Evolutionary conservation across 2,797 vertebrate genomes (phyloP), one percentile per base, ranked within the genome.

Genomic region (Neosilurus mollespiculum): DNA sequence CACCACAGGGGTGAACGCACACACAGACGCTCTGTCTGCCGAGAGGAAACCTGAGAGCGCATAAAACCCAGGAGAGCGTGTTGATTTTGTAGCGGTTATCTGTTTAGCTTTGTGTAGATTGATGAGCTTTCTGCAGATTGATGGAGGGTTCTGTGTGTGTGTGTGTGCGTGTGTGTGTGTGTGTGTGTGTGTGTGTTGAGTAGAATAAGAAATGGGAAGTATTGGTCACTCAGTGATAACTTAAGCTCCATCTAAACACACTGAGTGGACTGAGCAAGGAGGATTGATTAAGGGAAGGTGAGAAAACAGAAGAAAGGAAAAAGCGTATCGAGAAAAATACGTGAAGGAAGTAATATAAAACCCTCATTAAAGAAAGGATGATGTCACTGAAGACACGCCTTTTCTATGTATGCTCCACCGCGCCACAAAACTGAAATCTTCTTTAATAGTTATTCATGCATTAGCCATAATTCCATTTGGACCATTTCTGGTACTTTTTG

Each of bases 11-110:
- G 85, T 83, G 83, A 89, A 83, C 84, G 86, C 85, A 88, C 76
- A 87, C 83, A 82, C 83, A 84, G 54, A 84, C 84, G 37, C 78
- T 43, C 82, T 82, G 81, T 81, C 76, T 83, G 82, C 72, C 84
- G 85, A 86, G 88, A 84, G 90, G 90, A 92, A 92, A 91, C 87
- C 78, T 77, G 89, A 91, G 89, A 91, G 88, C 86, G 86, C 81
- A 88, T 90, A 91, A 14, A 88, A 86, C 89, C 66, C 86, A 90
- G 92, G 92, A 93, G 91, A 86, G 83, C 26, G 80, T 91, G 90
- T 93, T 94, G 88, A 91, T 93, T 92, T 93, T 92, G 90, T 90
- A 93, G 92, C 83, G 37, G 83, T 88, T 92, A 84, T 84, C 70
- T 77, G 75, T 61, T 65, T 37, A 24, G 24, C 22, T 14, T 51